Conservation (phyloP, 2,888 invertebrate species). For the Prenolepis imparis region DNA sequence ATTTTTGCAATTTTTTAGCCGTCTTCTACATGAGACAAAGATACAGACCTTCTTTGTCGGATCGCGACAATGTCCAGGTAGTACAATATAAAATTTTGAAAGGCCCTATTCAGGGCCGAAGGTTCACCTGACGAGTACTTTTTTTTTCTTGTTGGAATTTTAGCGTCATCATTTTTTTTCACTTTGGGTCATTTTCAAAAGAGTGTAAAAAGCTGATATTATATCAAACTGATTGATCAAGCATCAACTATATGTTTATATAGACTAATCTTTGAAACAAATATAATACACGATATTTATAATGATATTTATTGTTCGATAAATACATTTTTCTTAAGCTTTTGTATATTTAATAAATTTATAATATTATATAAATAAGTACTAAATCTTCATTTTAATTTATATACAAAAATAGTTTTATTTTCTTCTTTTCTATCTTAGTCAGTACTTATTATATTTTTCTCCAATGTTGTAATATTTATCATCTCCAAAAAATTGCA, state of each 20-base stretch:
- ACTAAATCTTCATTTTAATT: neutral
- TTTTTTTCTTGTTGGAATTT: constrained; percentile 38
- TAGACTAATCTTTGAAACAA: constrained; percentile 1
- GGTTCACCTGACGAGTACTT: constrained; percentile 60
- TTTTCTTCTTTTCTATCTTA: neutral
- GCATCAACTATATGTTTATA: too few species aligned
- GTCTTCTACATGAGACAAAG: constrained; percentile 59
- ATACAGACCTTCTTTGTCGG: constrained; percentile 30
- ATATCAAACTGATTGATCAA: too few species aligned
- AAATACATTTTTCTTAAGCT: neutral
- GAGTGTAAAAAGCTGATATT: neutral
- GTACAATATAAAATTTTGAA: constrained; percentile 24
- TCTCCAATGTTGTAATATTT: neutral
- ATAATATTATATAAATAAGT: neutral
- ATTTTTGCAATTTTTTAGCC: constrained; percentile 5
- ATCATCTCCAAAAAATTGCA: neutral
- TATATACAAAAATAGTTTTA: neutral
- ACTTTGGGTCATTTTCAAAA: constrained; percentile 35
- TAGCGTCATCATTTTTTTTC: constrained; percentile 56
- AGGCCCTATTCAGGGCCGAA: constrained; percentile 66
- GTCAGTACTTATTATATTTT: neutral
- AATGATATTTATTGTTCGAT: neutral
- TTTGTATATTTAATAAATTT: too few species aligned
- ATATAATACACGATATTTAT: neutral
- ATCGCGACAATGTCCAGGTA: constrained; percentile 39